phyloP scores from a whole-genome alignment of 2,888 invertebrate species.

The Eupithecia exiguata region DNA sequence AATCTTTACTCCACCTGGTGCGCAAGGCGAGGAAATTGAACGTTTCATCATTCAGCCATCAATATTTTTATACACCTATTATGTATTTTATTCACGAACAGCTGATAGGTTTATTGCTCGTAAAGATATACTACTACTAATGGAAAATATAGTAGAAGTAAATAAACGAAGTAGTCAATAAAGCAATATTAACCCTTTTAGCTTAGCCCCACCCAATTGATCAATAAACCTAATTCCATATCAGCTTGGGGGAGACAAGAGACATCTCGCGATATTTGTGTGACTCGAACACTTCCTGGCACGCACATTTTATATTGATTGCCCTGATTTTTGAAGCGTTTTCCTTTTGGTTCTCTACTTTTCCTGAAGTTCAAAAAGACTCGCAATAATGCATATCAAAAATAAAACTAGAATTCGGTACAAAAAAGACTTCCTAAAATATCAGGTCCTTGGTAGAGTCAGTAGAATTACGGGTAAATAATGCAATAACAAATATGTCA shows the following conservation, averaged over 20 bases:
- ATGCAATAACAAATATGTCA: no score
- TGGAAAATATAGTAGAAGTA: not conserved
- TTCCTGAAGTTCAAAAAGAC: not conserved
- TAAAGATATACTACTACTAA: constrained; percentile 4
- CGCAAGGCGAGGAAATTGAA: not conserved
- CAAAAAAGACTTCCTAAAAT: no score
- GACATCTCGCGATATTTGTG: constrained; percentile 2
- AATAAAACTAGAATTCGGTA: no score
- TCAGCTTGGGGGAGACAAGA: not conserved
- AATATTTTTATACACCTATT: not conserved
- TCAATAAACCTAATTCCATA: constrained; percentile 17
- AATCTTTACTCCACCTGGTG: not conserved
- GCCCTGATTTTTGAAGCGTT: not conserved
- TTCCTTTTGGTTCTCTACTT: not conserved
- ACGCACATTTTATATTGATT: constrained; percentile 1
- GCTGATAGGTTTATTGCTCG: not conserved
- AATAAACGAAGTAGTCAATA: not conserved
- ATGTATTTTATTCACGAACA: not conserved
- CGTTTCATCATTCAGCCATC: not conserved
- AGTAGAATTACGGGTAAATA: no score
- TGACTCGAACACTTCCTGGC: not conserved
- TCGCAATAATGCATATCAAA: not conserved
- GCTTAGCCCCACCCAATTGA: not conserved
- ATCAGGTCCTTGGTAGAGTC: no score
- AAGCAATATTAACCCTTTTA: not conserved